Percentiles rank a stretch among this genome's conserved stretches.
Evolutionary conservation across 2,797 vertebrate genomes (phyloP).

Genomic region (Pelobates cultripes): DNA sequence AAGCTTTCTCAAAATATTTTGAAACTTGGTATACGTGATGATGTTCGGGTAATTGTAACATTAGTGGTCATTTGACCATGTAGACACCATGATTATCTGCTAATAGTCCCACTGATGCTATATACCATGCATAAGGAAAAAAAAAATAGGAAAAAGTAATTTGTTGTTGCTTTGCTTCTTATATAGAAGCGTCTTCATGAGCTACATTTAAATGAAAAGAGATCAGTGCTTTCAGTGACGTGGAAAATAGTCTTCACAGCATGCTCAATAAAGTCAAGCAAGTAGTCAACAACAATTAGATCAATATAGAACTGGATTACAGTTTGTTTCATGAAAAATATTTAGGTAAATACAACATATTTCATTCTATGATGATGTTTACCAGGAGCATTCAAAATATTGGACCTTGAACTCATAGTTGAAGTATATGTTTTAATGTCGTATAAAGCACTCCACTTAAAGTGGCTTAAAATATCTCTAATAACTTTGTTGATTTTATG

Average conservation of each 20-base stretch:
- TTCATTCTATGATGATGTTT: too few species aligned
- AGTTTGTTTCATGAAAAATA: neutral
- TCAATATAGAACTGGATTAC: neutral
- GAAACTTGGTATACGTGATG: neutral
- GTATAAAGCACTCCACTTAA: too few species aligned
- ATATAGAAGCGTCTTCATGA: neutral
- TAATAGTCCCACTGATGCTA: slow-evolving; percentile 6
- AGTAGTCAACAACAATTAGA: slow-evolving; percentile 3
- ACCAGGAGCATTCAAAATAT: too few species aligned
- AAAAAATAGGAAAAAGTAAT: neutral
- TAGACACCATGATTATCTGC: slow-evolving; percentile 14
- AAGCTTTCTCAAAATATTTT: neutral
- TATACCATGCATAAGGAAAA: slow-evolving; percentile 4
- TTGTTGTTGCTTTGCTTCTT: slow-evolving; percentile 4
- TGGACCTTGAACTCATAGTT: too few species aligned
- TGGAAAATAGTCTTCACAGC: slow-evolving; percentile 23
- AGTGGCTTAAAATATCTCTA: too few species aligned
- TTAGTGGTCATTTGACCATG: slow-evolving; percentile 9
- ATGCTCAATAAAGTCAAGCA: neutral
- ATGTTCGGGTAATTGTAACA: slow-evolving; percentile 10
- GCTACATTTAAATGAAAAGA: slow-evolving; percentile 20
- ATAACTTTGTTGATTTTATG: too few species aligned
- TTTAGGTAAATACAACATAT: neutral
- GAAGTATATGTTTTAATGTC: too few species aligned
- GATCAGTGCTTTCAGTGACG: neutral